Evolutionary conservation across 92 coral and sea anemone species (phyloP).

Genomic region (Muricea muricata): DNA sequence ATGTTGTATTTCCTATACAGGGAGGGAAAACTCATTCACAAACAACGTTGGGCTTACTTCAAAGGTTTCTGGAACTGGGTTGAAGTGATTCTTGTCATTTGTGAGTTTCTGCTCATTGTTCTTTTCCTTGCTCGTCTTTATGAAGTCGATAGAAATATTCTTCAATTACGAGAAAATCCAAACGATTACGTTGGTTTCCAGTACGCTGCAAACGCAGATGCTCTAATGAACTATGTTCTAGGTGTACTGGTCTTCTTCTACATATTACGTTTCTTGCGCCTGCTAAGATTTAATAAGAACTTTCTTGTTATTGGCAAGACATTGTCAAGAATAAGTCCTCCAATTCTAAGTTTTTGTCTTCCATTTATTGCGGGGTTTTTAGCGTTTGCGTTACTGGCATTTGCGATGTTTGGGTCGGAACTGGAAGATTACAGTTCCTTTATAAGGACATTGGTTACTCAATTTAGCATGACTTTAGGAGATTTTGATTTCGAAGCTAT

Average conservation of each 20-base stretch:
- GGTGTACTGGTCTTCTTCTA: not conserved
- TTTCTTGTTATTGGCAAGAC: constrained; percentile 86
- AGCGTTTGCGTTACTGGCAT: constrained; percentile 73
- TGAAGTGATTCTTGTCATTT: not conserved
- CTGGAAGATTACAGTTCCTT: constrained; percentile 54
- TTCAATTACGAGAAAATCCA: not conserved
- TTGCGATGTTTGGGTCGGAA: constrained; percentile 64
- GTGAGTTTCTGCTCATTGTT: not conserved
- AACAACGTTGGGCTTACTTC: not conserved
- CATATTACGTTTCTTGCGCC: not conserved
- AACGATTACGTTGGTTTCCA: constrained; percentile 25
- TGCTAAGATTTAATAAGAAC: constrained; percentile 43
- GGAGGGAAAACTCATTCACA: not conserved
- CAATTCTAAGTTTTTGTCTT: constrained; percentile 70
- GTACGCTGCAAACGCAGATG: constrained; percentile 70
- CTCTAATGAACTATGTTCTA: not conserved
- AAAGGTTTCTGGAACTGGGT: not conserved
- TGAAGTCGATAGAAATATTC: constrained; percentile 83
- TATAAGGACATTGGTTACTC: not conserved
- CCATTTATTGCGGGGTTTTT: constrained; percentile 71
- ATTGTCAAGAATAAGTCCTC: constrained; percentile 72
- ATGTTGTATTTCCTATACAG: not conserved
- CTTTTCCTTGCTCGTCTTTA: constrained; percentile 47
- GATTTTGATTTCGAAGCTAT: not conserved
- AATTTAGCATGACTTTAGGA: not conserved